Evolutionary conservation across 2,888 invertebrate genomes (phyloP).

Genomic region (Chymomyza caudatula): DNA sequence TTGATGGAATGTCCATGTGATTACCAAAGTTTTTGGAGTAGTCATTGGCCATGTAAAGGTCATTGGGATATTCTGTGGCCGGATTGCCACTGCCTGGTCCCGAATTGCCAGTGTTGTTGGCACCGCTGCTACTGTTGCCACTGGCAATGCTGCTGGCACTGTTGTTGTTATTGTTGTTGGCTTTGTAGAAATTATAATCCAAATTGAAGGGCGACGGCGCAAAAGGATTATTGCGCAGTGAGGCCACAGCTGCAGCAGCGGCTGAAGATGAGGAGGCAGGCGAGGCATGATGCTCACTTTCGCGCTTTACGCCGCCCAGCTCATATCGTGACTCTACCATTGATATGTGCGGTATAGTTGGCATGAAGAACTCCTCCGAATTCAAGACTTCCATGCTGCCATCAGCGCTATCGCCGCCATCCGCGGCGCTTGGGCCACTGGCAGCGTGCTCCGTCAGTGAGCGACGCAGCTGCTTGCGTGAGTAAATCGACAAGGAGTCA

Average conservation of each 20-base stretch:
- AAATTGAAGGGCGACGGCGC: conserved; percentile 65
- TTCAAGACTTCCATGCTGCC: conserved; percentile 75
- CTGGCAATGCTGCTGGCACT: conserved; percentile 36
- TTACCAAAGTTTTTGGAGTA: conserved; percentile 77
- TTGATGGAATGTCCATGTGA: conserved; percentile 78
- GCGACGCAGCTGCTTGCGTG: conserved; percentile 74
- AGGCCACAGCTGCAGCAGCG: conserved; percentile 48
- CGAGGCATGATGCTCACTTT: conserved; percentile 64
- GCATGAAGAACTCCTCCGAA: conserved; percentile 76
- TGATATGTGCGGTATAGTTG: conserved; percentile 77
- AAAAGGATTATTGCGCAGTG: conserved; percentile 66
- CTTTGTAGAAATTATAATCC: conserved; percentile 75
- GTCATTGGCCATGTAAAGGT: conserved; percentile 76
- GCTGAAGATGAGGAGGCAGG: conserved; percentile 25
- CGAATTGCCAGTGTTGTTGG: conserved; percentile 20
- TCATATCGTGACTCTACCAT: conserved; percentile 77
- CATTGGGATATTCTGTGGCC: conserved; percentile 76
- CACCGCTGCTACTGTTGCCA: conserved; percentile 22
- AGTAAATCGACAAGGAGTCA: conserved; percentile 75
- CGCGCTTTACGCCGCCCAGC: conserved; percentile 75
- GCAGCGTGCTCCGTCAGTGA: conserved; percentile 57
- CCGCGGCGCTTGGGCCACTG: conserved; percentile 34
- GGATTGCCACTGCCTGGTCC: conserved; percentile 23
- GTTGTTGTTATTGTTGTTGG: conserved; percentile 40
- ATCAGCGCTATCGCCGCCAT: conserved; percentile 61